Conservation (phyloP, 2,888 invertebrate genomes). For the Yponomeuta plumbellus region DNA sequence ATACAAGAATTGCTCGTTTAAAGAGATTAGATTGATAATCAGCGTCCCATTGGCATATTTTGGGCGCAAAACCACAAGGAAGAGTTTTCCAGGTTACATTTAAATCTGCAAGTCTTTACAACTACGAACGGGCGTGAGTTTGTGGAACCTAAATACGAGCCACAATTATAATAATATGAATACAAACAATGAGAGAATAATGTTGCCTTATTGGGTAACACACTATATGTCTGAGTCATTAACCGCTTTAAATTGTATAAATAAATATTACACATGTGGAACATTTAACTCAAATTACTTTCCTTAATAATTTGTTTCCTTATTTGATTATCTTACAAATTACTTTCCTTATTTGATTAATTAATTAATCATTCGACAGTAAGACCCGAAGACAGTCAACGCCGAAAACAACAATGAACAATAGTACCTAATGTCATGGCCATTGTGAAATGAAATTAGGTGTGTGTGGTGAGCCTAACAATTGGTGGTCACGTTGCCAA, state of each 20-base stretch:
- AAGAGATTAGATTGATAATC: too few relatives aligned
- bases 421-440: constrained; percentile 34
- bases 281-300: neutral
- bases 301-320: neutral
- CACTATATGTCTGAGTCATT: neutral
- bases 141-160: neutral
- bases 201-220: neutral
- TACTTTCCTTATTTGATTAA: neutral
- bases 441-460: constrained; percentile 34
- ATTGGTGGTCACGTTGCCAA: constrained; percentile 27
- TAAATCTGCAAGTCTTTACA: neutral
- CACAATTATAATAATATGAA: neutral
- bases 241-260: too few relatives aligned
- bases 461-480: constrained; percentile 21
- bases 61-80: too few relatives aligned
- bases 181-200: neutral
- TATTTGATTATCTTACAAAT: too few relatives aligned
- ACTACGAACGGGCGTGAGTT: neutral
- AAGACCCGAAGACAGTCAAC: constrained; percentile 11
- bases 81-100: too few relatives aligned
- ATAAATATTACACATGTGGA: neutral
- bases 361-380: neutral
- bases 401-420: constrained; percentile 31
- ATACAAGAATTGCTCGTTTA: too few relatives aligned
- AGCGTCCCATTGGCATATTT: too few relatives aligned